Evolutionary conservation across 2,888 invertebrate species (phyloP), one percentile per base, ranked within the genome.

Genomic region (Drosophila limbata): DNA sequence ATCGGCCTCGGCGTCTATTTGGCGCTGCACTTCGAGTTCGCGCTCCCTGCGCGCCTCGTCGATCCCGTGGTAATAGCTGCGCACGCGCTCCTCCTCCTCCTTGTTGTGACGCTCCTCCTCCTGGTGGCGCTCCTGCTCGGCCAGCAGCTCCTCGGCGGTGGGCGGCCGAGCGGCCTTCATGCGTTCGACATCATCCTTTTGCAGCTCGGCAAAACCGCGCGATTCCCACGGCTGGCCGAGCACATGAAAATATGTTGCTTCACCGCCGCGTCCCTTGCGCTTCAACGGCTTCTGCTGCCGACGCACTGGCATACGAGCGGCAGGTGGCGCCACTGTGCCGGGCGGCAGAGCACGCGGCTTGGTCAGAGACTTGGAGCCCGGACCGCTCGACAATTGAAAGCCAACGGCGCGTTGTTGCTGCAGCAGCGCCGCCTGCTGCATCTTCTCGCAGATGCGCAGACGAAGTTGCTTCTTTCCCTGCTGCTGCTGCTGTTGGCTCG

Each of bases 211-310:
- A n/a, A 51, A 87, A 0, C 89, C 89, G 33, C 69, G 71, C 2
- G 89, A 79, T 9, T 84, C 71, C 87, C 89, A 88, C 0, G 89
- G 74, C 39, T 62, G 79, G 1, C 85, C 89, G 11, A 76, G 53
- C 13, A 77, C 62, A 64, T 77, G 79, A 15, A 85, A 85, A 17
- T 78, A 84, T 4, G 84, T 88, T 2, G 87, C 81, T 28, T 86
- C 81, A 35, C 79, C 79, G 13, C 73, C 70, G 5, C 13, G 0
- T 1, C 76, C 76, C 17, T 44, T 59, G 6, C 68, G 67, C 4
- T 60, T 48, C 6, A 37, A 28, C 5, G 77, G 68, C 31, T 63
- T 62, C 39, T 11, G 15, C 9, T 9, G 39, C 4, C 39, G 45
- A 6, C 47, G 61, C 0, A 9, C 1, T 15, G 5, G 19, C 1